Evolutionary conservation across 2,113 vertebrate species (phyloP).

Genomic region (Bubalus kerabau): DNA sequence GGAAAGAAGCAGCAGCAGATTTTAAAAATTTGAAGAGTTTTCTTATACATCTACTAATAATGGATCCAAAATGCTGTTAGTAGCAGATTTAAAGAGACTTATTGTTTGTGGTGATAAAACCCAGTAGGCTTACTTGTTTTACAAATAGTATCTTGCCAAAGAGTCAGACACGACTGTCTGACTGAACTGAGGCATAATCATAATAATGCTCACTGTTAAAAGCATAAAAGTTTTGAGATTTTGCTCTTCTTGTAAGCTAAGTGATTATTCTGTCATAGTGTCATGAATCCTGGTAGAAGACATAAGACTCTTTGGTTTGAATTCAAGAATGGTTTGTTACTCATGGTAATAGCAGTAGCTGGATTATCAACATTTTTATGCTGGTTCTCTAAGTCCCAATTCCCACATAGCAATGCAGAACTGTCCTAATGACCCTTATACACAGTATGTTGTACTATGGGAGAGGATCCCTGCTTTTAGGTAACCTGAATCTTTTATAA

Average conservation of each 20-base stretch:
- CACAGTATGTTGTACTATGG: not conserved
- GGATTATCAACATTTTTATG: not conserved
- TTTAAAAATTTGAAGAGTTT: slow-evolving; percentile 73
- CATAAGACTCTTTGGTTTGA: not conserved
- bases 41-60: slow-evolving; percentile 66
- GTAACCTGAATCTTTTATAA: not conserved
- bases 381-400: not conserved
- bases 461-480: not conserved
- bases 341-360: too few species aligned
- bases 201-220: not conserved
- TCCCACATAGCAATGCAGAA: not conserved
- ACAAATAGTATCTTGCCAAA: slow-evolving; percentile 41
- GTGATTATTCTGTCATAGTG: not conserved
- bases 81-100: slow-evolving; percentile 68
- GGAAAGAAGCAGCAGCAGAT: slow-evolving; percentile 46
- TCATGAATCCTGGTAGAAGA: not conserved
- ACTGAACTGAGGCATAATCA: not conserved
- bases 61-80: slow-evolving; percentile 64
- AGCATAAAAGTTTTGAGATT: not conserved
- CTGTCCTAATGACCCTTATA: not conserved
- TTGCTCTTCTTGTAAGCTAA: not conserved
- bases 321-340: not conserved
- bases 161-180: not conserved
- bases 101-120: slow-evolving; percentile 72
- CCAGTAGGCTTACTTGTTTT: slow-evolving; percentile 65